Conservation (phyloP, 2,888 invertebrate genomes). For the Odontothrips loti region DNA sequence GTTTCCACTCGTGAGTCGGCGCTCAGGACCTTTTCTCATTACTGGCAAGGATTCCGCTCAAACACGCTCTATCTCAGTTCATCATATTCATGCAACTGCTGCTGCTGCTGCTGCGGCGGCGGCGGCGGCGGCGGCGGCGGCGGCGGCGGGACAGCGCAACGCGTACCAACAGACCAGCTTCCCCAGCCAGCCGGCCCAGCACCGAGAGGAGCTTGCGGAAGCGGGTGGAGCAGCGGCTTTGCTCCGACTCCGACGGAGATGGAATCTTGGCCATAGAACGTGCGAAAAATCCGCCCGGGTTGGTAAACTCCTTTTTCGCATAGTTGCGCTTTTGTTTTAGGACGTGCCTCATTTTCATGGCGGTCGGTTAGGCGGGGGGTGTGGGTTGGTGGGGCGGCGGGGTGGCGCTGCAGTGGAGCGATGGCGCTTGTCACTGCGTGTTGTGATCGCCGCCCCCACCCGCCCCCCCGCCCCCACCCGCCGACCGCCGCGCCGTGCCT, state of each 20-base stretch:
- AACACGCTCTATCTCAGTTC: not conserved
- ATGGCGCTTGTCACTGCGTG: not conserved
- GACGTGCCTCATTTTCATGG: not conserved
- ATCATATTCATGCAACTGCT: slow-evolving; percentile 10
- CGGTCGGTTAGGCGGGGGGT: not conserved
- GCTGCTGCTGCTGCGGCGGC: not conserved
- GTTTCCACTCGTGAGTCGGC: not conserved
- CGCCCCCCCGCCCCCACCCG: not conserved
- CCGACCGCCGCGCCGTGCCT: not conserved
- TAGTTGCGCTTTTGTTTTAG: not conserved
- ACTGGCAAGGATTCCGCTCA: not conserved
- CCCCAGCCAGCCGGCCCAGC: not conserved
- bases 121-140: not conserved
- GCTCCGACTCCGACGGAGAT: not conserved
- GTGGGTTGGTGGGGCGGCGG: not conserved
- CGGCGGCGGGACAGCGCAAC: not conserved
- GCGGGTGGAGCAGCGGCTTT: not conserved
- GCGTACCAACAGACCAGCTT: not conserved
- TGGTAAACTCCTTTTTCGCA: not conserved
- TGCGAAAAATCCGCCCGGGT: not conserved
- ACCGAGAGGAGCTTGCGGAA: not conserved
- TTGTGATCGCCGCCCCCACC: not conserved
- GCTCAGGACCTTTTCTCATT: not conserved
- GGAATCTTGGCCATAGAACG: slow-evolving; percentile 6
- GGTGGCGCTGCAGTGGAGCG: not conserved